Base-by-base conservation (phyloP, 2,888 invertebrate genomes). In the Dexiosoma caninum region DNA sequence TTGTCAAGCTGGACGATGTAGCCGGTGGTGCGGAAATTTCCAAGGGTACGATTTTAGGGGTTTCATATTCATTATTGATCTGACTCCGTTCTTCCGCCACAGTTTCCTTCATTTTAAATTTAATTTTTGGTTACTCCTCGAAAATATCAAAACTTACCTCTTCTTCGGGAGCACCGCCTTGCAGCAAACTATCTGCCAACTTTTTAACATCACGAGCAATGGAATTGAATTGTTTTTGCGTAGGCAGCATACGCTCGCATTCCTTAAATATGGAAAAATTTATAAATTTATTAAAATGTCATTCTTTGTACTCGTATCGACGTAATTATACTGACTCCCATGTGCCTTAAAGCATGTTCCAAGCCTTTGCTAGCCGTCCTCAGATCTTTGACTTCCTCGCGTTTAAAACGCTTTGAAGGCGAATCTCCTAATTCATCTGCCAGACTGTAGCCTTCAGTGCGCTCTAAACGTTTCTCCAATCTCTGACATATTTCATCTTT, bases 141-240 rank as follows among this genome's bases (percentile, higher is more conserved):
- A 23, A 57, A 55, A 23, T 51, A 21, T 16, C 27, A 64, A 51
- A 40, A 59, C 83, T 82, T 83, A 78, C 82, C 76, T 84, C 83
- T 59, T 83, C 84, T 30, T 81, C 78, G 57, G 71, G 32, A 23
- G 84, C 62, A 72, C 86, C 85, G 32, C 85, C 84, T 27, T 69
- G 74, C 37, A 89, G 84, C 19, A 89, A 72, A 21, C 84, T 83
- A 51, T 89, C 89, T 37, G 89, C 89, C 72, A 89, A 67, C 32
- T 86, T 88, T 82, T 89, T 89, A 2, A 89, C 89, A 81, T 88
- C 88, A 32, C 86, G 86, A 3, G 89, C 89, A 16, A 89, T 87
- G 42, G 80, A 85, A 70, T 88, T 85, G 75, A 89, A 89, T 62
- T 89, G 86, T 79, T 85, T 86, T 83, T 89, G 88, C 2, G 89